A percentile compares a stretch with the other conserved stretches of the same genome.
Conservation (phyloP, 2,888 invertebrate species). For the Syrphus vitripennis region DNA sequence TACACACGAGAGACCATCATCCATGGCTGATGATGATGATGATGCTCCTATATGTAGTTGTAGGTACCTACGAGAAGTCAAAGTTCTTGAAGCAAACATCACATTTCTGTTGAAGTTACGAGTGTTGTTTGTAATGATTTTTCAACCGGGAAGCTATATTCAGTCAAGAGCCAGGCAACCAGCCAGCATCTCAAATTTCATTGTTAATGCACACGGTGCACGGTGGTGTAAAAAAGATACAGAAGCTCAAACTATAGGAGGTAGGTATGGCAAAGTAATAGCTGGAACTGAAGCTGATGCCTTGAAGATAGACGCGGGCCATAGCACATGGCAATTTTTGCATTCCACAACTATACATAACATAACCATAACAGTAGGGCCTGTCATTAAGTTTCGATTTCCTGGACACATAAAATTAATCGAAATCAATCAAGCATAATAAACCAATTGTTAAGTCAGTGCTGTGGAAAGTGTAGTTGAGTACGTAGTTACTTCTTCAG, state of each 20-base stretch:
- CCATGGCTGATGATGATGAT: neutral
- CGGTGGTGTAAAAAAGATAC: neutral
- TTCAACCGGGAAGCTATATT: conserved; percentile 29
- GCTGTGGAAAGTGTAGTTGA: conserved; percentile 40
- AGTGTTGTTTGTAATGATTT: conserved; percentile 19
- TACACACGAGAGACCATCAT: conserved; percentile 17
- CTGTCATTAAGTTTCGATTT: conserved; percentile 70
- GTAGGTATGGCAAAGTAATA: neutral
- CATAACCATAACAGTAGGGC: conserved; percentile 40
- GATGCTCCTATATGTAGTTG: too few species aligned
- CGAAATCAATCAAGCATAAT: conserved; percentile 67
- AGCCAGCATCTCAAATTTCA: conserved; percentile 39
- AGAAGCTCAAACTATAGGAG: neutral
- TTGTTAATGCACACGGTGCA: conserved; percentile 18
- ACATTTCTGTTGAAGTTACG: neutral
- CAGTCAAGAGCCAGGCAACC: neutral
- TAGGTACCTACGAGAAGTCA: conserved; percentile 29
- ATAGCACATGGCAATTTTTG: conserved; percentile 54
- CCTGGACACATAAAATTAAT: conserved; percentile 70
- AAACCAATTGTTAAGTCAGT: conserved; percentile 31
- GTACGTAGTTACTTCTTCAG: neutral
- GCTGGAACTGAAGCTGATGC: neutral
- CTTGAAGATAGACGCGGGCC: conserved; percentile 50
- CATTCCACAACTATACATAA: conserved; percentile 54
- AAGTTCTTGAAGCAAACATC: conserved; percentile 48